These are phyloP conservation scores for Dendrocincla fuliginosa DNA, from an alignment of 2,797 vertebrate species.

Conservation along the genomic window DNA sequence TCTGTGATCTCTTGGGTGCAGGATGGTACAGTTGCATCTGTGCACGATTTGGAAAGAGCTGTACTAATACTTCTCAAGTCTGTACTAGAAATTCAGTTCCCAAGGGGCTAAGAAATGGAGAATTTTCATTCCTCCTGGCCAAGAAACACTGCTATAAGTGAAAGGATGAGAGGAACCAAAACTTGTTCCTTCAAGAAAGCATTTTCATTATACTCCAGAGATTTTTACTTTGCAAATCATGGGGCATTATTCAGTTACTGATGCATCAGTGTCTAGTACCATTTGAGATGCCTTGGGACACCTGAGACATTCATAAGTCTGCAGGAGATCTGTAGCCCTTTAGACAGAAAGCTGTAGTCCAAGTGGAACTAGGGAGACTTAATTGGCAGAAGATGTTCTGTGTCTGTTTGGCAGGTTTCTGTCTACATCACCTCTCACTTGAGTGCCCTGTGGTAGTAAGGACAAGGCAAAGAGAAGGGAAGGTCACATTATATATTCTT, in stretches of 20 bases:
- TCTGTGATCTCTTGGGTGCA: background rate
- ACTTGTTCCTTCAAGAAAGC: background rate
- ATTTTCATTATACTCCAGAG: background rate
- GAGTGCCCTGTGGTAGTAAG: background rate
- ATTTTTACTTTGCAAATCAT: background rate
- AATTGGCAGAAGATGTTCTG: background rate
- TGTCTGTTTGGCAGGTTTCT: background rate
- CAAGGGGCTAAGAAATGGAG: background rate
- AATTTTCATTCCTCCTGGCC: background rate
- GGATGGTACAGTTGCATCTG: background rate
- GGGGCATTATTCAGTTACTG: background rate
- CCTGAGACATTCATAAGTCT: background rate
- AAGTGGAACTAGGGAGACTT: background rate
- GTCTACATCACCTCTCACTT: background rate
- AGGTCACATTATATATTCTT: rapidly evolving
- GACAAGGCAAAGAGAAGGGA: background rate
- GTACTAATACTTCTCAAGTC: background rate
- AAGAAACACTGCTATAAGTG: background rate
- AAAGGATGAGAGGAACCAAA: background rate
- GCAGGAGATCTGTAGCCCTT: background rate
- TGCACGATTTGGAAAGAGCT: background rate
- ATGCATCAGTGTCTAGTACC: background rate
- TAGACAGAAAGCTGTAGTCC: background rate
- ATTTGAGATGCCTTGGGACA: background rate
- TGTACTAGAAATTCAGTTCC: background rate